A percentile compares a stretch with the other conserved stretches of the same genome.
Conservation (phyloP, 2,888 invertebrate species). For the Heliconius erato region DNA sequence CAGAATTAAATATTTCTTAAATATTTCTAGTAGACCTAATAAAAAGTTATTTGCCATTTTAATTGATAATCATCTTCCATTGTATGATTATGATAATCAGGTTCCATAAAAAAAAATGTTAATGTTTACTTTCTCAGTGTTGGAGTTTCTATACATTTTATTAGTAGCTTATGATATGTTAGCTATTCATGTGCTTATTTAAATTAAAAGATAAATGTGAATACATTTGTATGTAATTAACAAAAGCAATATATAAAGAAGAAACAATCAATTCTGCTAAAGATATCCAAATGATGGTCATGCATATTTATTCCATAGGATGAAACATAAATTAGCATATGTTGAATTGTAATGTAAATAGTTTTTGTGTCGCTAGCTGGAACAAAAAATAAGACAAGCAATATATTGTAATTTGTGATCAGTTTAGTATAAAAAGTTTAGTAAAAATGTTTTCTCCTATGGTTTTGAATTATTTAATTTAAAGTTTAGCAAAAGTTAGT, state of each 20-base stretch:
- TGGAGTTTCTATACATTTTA: neutral
- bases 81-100: too few species aligned
- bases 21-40: too few species aligned
- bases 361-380: slow-evolving; percentile 18
- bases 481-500: too few species aligned
- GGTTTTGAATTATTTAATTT: too few species aligned
- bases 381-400: slow-evolving; percentile 16
- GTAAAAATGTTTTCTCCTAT: too few species aligned
- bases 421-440: too few species aligned
- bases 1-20: too few species aligned
- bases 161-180: neutral
- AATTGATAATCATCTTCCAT: too few species aligned
- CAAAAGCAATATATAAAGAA: neutral
- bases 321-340: slow-evolving; percentile 43
- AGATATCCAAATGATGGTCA: slow-evolving; percentile 20
- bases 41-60: too few species aligned
- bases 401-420: neutral
- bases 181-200: neutral
- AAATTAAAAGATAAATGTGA: slow-evolving; percentile 3
- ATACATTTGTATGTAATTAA: slow-evolving; percentile 10
- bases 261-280: slow-evolving; percentile 22
- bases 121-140: neutral
- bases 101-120: too few species aligned
- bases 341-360: slow-evolving; percentile 41
- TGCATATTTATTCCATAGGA: slow-evolving; percentile 32